Conservation (phyloP, 2,113 vertebrate species). For the Paracanthobrama guichenoti region DNA sequence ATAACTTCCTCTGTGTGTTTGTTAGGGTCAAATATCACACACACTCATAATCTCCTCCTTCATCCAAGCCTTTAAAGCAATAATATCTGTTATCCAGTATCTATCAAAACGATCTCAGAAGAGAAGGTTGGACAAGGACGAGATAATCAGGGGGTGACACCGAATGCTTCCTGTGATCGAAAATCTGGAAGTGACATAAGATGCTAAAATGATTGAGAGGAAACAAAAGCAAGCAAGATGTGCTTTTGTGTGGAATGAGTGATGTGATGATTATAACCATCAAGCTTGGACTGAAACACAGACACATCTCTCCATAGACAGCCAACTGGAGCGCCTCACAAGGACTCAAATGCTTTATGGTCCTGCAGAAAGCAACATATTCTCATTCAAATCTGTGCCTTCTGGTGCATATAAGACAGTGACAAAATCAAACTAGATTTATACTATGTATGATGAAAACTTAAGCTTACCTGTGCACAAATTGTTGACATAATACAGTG, state of each 20-base stretch:
- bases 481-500: not conserved
- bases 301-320: conserved; percentile 11
- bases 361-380: not conserved
- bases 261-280: conserved; percentile 34
- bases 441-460: no score
- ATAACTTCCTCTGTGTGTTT: not conserved
- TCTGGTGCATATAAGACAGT: not conserved
- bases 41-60: not conserved
- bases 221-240: conserved; percentile 30
- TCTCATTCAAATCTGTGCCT: not conserved
- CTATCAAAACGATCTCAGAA: not conserved
- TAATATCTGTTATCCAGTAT: not conserved
- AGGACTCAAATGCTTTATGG: conserved; percentile 4
- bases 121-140: conserved; percentile 4
- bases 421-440: not conserved
- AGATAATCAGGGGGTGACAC: conserved; percentile 18
- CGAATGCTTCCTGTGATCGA: conserved; percentile 8
- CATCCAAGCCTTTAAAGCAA: not conserved
- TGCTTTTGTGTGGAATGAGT: conserved; percentile 21
- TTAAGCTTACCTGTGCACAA: no score
- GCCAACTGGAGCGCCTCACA: conserved; percentile 12
- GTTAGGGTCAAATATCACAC: conserved; percentile 10
- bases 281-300: conserved; percentile 20
- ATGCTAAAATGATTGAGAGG: conserved; percentile 33
- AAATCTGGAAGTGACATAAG: conserved; percentile 28